Evolutionary conservation across 2,888 invertebrate genomes (phyloP), one percentile per base, ranked within the genome.

Genomic region (Temnothorax ravouxi): DNA sequence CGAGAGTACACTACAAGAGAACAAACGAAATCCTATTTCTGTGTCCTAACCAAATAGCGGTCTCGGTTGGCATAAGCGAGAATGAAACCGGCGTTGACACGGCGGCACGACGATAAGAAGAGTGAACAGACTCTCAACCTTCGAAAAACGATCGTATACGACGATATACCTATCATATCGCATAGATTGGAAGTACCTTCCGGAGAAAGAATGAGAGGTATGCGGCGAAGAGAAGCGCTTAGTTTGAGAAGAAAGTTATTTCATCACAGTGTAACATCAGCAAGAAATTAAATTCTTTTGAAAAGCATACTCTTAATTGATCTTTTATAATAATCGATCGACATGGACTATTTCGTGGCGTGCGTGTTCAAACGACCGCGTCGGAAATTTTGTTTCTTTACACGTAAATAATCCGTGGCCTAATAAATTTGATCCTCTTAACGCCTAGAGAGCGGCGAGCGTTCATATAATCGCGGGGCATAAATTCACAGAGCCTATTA

Each of bases 11-110:
- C 88, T 44, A 61, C 84, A 76, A 76, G 81, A 76, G 85, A 89
- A 89, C 86, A 93, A 94, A 93, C 92, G 93, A 93, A 94, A 93
- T 93, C 92, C 91, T 93, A 93, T 93, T 93, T 91, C 89, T 86
- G 87, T 88, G 88, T 93, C 93, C 93, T 93, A 93, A 93, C 90
- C 88, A 94, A 94, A 94, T 91, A 93, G 89, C 59, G 71, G 18
- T 67, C 54, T 62, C 21, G 64, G 83, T 88, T 84, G 85, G 66
- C 77, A 54, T 21, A 84, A 85, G 79, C 79, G 81, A 84, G 64
- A 87, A 82, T 47, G 29, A 84, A 84, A 85, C 83, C 64, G 62
- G 72, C 50, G 74, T 80, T 79, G 79, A 79, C 79, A 79, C 34
- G 71, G 79, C 79, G 56, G 83, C 25, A 54, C 66, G 21, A 62